Conservation (phyloP, 2,797 vertebrate genomes). For the Sitta carolinensis region DNA sequence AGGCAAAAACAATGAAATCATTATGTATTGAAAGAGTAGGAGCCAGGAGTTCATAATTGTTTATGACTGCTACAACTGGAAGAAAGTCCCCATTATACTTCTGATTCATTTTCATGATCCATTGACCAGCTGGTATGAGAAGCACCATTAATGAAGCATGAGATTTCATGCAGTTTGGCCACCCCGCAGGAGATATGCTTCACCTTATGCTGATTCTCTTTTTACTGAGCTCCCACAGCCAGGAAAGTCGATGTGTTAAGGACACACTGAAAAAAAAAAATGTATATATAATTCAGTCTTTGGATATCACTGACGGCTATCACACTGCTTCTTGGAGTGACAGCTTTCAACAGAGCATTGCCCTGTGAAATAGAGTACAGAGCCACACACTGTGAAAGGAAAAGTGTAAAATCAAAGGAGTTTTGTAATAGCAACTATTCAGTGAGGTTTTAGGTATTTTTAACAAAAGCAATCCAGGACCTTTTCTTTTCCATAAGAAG, state of each 20-base stretch:
- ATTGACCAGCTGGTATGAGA: slow-evolving; percentile 73
- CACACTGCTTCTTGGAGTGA: slow-evolving; percentile 54
- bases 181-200: slow-evolving; percentile 44
- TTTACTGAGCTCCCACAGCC: slow-evolving; percentile 9
- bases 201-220: slow-evolving; percentile 65
- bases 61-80: slow-evolving; percentile 50
- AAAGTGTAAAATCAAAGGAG: slow-evolving; percentile 68
- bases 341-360: slow-evolving; percentile 61
- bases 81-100: slow-evolving; percentile 30
- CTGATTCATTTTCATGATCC: slow-evolving; percentile 74
- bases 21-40: slow-evolving; percentile 12
- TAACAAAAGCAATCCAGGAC: slow-evolving; percentile 48
- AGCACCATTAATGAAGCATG: slow-evolving; percentile 76
- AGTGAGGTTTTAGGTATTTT: slow-evolving; percentile 44
- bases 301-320: slow-evolving; percentile 58
- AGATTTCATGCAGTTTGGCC: slow-evolving; percentile 63
- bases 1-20: slow-evolving; percentile 27
- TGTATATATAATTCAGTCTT: slow-evolving; percentile 53
- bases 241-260: neutral
- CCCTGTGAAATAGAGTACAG: slow-evolving; percentile 71
- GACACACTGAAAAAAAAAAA: neutral
- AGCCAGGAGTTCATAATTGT: slow-evolving; percentile 62
- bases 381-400: slow-evolving; percentile 62
- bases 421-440: slow-evolving; percentile 63
- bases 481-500: slow-evolving; percentile 21